phyloP scores from a whole-genome alignment of 2,888 invertebrate genomes.

The Ectemnius continuus region DNA sequence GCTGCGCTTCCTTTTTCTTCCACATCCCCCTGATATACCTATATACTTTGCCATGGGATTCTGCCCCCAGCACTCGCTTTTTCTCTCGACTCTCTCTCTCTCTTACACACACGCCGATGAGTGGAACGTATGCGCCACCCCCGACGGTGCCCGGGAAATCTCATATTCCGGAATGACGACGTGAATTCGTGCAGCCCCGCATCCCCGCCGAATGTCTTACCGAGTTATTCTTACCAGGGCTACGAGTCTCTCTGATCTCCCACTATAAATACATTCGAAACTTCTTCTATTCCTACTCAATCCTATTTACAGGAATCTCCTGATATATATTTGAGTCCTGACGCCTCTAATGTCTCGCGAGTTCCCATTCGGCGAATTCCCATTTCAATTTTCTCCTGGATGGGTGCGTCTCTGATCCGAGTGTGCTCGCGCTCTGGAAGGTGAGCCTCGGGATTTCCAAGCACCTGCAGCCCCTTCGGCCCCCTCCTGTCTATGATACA shows the following conservation, averaged over 20 bases:
- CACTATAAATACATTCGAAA: conserved; percentile 51
- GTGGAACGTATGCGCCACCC: neutral
- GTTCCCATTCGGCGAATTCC: neutral
- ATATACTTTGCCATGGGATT: conserved; percentile 51
- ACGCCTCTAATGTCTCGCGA: too few relatives aligned
- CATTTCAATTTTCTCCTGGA: neutral
- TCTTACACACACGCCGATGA: neutral
- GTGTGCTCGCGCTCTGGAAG: neutral
- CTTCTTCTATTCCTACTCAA: neutral
- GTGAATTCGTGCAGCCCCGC: conserved; percentile 65
- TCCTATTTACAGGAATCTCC: too few relatives aligned
- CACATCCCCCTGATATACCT: conserved; percentile 52
- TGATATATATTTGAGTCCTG: too few relatives aligned
- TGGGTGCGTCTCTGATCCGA: neutral
- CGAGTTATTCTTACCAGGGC: conserved; percentile 46
- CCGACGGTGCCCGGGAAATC: conserved; percentile 63
- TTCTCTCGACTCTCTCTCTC: conserved; percentile 16
- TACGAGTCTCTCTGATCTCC: conserved; percentile 30
- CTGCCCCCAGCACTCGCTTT: conserved; percentile 47
- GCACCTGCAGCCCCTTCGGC: conserved; percentile 29
- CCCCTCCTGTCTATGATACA: conserved; percentile 1
- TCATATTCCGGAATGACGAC: conserved; percentile 74
- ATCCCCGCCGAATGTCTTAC: conserved; percentile 18
- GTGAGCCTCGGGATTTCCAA: conserved; percentile 33
- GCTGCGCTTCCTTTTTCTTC: conserved; percentile 15